Conservation (phyloP, 1,140 invertebrate genomes). For the Aphelinus certus region DNA sequence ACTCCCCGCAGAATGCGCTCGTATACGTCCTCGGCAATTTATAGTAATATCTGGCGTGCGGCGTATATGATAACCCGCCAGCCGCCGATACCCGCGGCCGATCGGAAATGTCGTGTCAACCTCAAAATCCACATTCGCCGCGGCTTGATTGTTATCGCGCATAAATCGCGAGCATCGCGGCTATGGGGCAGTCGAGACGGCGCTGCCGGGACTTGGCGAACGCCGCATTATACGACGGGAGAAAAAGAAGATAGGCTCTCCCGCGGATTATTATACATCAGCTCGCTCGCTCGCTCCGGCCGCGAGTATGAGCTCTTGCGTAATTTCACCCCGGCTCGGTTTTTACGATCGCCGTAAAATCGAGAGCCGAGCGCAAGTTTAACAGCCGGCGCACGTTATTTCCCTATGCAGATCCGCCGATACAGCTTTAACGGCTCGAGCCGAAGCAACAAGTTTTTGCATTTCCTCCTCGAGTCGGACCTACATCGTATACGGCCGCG, state of each 20-base stretch:
- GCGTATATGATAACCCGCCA: no score
- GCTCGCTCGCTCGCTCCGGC: slow-evolving; percentile 20
- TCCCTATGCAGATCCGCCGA: slow-evolving; percentile 60
- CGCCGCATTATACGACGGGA: neutral
- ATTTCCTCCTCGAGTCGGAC: no score
- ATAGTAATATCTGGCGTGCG: neutral
- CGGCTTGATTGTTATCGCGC: slow-evolving; percentile 21
- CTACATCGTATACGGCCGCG: no score
- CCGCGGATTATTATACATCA: slow-evolving; percentile 29
- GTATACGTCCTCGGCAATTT: neutral
- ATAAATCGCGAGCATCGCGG: slow-evolving; percentile 6
- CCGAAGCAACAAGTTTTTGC: no score
- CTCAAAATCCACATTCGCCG: slow-evolving; percentile 30
- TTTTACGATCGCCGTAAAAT: slow-evolving; percentile 56
- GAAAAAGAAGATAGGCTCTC: slow-evolving; percentile 25
- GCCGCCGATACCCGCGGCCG: neutral
- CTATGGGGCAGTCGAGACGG: no score
- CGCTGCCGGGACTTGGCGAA: no score
- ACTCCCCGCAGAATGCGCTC: neutral
- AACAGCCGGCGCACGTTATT: slow-evolving; percentile 59
- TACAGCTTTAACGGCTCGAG: slow-evolving; percentile 47
- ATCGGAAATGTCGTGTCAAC: slow-evolving; percentile 17
- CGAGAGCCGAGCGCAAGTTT: slow-evolving; percentile 51
- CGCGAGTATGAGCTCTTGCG: neutral
- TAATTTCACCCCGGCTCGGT: slow-evolving; percentile 44